Evolutionary conservation across 2,113 vertebrate species (phyloP).

Genomic region (Ursus arctos): DNA sequence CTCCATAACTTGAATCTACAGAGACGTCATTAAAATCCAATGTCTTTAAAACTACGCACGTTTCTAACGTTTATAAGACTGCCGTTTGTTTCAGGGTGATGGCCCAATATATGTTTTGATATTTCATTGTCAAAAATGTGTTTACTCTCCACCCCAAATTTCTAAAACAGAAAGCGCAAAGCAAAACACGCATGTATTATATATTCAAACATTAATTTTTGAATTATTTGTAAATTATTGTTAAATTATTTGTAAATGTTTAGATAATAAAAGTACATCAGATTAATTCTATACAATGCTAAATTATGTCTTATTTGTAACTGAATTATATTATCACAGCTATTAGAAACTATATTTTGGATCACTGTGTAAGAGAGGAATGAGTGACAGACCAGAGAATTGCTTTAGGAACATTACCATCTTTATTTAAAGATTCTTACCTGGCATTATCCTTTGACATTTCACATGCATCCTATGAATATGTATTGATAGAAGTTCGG

Average conservation of each 20-base stretch:
- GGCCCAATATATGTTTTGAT: neutral
- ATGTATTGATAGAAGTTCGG: neutral
- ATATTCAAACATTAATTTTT: neutral
- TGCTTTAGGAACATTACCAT: neutral
- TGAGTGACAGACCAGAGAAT: neutral
- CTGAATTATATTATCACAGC: neutral
- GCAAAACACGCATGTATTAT: neutral
- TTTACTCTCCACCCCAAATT: neutral
- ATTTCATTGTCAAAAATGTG: neutral
- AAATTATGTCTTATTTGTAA: neutral
- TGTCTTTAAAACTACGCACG: neutral
- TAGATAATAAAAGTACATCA: neutral
- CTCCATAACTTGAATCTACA: neutral
- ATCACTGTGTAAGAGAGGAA: neutral
- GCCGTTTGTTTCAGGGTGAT: neutral
- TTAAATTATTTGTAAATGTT: neutral
- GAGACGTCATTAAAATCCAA: neutral
- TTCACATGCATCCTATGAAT: slow-evolving; percentile 29
- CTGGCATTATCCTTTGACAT: neutral
- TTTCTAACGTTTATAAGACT: neutral
- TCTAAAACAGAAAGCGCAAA: neutral
- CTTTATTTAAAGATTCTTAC: slow-evolving; percentile 50
- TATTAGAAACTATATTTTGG: neutral
- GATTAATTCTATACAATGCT: neutral
- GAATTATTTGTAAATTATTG: neutral